Evolutionary conservation across 2,888 invertebrate genomes (phyloP).

Genomic region (Temnothorax rugatulus): DNA sequence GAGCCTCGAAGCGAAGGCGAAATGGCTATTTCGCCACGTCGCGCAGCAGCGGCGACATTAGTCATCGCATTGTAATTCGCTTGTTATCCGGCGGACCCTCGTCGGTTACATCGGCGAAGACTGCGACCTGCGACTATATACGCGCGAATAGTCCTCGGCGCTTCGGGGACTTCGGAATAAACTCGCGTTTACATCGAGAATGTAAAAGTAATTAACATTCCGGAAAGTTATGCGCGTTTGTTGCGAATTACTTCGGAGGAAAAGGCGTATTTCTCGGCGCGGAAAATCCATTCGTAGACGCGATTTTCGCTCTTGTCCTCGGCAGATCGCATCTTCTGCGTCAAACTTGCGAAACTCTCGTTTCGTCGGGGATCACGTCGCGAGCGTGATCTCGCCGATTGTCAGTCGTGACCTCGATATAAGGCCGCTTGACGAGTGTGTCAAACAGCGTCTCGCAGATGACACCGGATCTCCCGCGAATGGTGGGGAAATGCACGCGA

Average conservation of each 20-base stretch:
- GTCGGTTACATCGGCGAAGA: not conserved
- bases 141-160: not conserved
- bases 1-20: slow-evolving; percentile 20
- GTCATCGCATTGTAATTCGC: slow-evolving; percentile 39
- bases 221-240: not conserved
- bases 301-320: not conserved
- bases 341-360: not conserved
- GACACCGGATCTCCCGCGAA: slow-evolving; percentile 12
- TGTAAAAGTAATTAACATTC: not conserved
- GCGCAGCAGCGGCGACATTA: not conserved
- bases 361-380: not conserved
- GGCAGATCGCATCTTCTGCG: not conserved
- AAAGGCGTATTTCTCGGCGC: not conserved
- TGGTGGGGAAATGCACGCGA: not conserved
- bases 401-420: slow-evolving; percentile 6
- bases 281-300: not conserved
- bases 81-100: not conserved
- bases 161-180: not conserved
- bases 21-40: slow-evolving; percentile 11
- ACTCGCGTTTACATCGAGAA: not conserved
- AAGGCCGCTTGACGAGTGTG: not conserved
- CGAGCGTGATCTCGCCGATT: slow-evolving; percentile 14
- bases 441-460: slow-evolving; percentile 34
- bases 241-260: not conserved
- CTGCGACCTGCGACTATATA: not conserved